A percentile compares a stretch with the other conserved stretches of the same genome.
These are phyloP conservation scores for Campylomormyrus numenius DNA, from an alignment of 2,113 vertebrate species.

Conservation along the genomic window DNA sequence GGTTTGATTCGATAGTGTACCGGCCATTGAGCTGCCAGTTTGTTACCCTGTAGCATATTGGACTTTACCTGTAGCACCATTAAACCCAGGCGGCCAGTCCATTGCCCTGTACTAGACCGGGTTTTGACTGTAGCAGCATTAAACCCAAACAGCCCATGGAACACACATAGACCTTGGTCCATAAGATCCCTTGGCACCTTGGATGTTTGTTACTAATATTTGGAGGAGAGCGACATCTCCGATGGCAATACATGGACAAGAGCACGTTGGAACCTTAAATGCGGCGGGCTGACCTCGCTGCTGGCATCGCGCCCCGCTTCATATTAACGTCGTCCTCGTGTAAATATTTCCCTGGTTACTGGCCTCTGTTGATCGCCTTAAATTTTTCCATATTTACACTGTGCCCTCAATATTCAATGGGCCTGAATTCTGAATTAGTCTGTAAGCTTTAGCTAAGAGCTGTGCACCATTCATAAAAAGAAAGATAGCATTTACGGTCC, in stretches of 20 bases:
- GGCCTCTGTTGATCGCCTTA: constrained; percentile 26
- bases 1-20: no score
- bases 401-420: constrained; percentile 33
- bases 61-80: constrained; percentile 49
- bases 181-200: neutral
- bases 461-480: constrained; percentile 9
- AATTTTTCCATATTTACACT: constrained; percentile 45
- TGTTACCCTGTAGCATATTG: neutral
- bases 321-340: constrained; percentile 32
- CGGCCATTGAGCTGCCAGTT: no score
- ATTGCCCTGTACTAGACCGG: no score
- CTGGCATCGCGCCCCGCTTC: constrained; percentile 33
- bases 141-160: neutral
- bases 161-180: neutral
- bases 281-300: constrained; percentile 1
- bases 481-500: neutral
- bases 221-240: neutral
- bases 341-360: constrained; percentile 48
- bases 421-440: constrained; percentile 29
- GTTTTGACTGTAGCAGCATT: constrained; percentile 50
- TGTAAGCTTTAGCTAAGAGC: constrained; percentile 15
- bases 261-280: constrained; percentile 21
- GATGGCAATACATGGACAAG: constrained; percentile 1
- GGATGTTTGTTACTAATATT: neutral
- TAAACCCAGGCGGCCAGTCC: neutral